Evolutionary conservation across 2,797 vertebrate species (phyloP), one percentile per base, ranked within the genome.

Genomic region (Platyrinchus mystaceus): DNA sequence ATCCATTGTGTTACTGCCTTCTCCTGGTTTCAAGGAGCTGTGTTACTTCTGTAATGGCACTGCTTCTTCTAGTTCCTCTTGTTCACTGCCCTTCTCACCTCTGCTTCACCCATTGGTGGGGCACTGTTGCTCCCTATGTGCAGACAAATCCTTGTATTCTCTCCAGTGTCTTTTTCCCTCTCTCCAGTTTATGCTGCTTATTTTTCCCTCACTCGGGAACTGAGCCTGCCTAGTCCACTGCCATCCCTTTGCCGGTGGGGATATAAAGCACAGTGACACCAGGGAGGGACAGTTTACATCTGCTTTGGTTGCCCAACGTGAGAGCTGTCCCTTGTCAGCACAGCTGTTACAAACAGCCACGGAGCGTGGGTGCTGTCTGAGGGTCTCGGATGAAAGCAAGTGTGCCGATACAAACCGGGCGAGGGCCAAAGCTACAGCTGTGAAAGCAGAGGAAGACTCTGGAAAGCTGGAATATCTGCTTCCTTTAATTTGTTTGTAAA

Each of bases 361-460:
- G 5, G 46, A 43, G 56, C 0, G 4, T 15, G 75, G 16, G 74
- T 1, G 68, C 28, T 34, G 63, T 14, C 53, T 21, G 13, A 1
- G 13, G 22, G 28, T 75, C 63, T 47, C 0, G 0, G 21, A 5
- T 30, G 37, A 12, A 58, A 76, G 71, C 0, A 2, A 49, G 27
- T 0, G 0, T 8, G 44, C 44, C 0, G 2, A 10, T n/a, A 22
- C 27, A 30, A 6, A 16, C 7, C 0, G 1, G 46, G 14, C 7
- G 63, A 23, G 78, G 64, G 84, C 43, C 50, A 22, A 8, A 34
- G 75, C 75, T 77, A 26, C 92, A 92, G 91, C 93, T 89, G 82
- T 22, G 87, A 64, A 85, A 90, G 93, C 55, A 55, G 39, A 46
- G 70, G 66, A n/a, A 34, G 27, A 14, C 50, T 19, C 50, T 14